A percentile compares a stretch with the other conserved stretches of the same genome.
These are phyloP conservation scores for Festucalex cinctus DNA, from an alignment of 2,113 vertebrate genomes.

Conservation along the genomic window DNA sequence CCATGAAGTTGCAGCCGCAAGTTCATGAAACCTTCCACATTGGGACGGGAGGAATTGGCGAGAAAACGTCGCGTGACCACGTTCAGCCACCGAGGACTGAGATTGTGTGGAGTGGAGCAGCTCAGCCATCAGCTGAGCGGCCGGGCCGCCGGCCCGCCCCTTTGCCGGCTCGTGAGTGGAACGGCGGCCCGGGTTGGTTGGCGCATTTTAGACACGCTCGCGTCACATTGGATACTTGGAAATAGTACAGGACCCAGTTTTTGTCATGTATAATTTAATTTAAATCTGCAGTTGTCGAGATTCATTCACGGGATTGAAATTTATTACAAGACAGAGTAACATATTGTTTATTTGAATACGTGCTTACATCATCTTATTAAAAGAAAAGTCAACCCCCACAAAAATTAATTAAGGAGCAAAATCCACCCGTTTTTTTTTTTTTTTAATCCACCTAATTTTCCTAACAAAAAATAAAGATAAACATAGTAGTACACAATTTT, in stretches of 20 bases:
- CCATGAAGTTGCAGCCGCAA: constrained; percentile 20
- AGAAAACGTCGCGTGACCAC: constrained; percentile 41
- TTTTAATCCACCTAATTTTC: no score
- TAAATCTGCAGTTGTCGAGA: neutral
- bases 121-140: constrained; percentile 58
- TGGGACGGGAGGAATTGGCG: constrained; percentile 43
- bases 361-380: neutral
- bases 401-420: no score
- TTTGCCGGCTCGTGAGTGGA: constrained; percentile 17
- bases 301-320: no score
- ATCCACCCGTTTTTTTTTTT: no score
- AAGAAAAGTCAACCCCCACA: no score
- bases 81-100: constrained; percentile 35
- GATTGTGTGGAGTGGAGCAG: constrained; percentile 41
- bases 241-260: neutral
- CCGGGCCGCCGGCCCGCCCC: constrained; percentile 52
- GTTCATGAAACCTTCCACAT: constrained; percentile 44
- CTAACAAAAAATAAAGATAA: no score
- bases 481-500: no score
- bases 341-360: neutral
- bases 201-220: neutral
- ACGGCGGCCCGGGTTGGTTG: constrained; percentile 12
- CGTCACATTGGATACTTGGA: constrained; percentile 6
- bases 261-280: constrained; percentile 1
- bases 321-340: neutral